Percentiles rank a stretch among this genome's conserved stretches.
Conservation (phyloP, 2,797 vertebrate species). For the Choloepus didactylus region DNA sequence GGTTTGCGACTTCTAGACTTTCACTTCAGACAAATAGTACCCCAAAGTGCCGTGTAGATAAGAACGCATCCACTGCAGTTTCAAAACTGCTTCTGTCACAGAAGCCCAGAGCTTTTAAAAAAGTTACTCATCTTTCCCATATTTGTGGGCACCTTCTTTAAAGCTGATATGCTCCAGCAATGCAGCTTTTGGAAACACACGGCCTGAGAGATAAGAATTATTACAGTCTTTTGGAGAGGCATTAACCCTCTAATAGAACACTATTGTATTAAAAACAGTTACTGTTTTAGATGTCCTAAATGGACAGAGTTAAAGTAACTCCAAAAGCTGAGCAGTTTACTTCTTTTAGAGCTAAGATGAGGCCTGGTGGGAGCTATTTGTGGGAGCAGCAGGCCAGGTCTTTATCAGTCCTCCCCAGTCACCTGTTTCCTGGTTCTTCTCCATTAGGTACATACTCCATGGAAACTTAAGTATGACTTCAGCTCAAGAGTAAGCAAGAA, state of each 20-base stretch:
- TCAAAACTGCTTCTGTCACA: neutral
- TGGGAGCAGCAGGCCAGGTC: neutral
- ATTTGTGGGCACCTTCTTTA: neutral
- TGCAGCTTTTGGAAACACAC: constrained; percentile 27
- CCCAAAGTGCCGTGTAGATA: neutral
- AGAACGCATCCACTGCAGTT: neutral
- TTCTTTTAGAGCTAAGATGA: neutral
- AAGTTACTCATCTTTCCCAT: neutral
- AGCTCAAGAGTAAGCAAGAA: constrained; percentile 48
- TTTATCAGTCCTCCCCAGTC: neutral
- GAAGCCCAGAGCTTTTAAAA: neutral
- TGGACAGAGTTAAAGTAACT: neutral
- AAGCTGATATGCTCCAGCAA: neutral
- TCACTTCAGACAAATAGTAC: neutral
- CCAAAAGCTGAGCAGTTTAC: neutral
- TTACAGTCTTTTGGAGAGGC: neutral
- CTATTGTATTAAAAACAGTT: neutral
- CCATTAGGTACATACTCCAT: neutral
- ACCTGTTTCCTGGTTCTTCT: neutral
- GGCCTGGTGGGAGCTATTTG: neutral
- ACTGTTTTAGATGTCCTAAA: neutral
- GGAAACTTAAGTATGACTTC: neutral
- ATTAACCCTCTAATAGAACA: neutral
- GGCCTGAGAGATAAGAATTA: neutral
- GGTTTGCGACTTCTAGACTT: neutral